Evolutionary conservation across 2,797 vertebrate genomes (phyloP).

Genomic region (Poeciliopsis gracilis): DNA sequence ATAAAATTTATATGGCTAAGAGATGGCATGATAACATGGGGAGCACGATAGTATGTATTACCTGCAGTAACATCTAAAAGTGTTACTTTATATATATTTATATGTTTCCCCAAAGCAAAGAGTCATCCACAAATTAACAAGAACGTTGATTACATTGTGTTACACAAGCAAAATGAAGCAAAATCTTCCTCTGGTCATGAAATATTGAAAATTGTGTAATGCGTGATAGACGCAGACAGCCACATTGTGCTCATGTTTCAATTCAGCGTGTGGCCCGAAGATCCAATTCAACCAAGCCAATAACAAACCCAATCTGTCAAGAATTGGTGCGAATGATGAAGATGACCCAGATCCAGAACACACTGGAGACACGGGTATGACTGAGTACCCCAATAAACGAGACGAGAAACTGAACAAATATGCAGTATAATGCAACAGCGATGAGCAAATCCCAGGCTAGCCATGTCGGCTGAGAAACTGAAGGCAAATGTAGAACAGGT

Average conservation of each 20-base stretch:
- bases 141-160: not conserved
- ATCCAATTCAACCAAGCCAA: constrained; percentile 37
- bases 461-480: not conserved
- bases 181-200: not conserved
- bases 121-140: not conserved
- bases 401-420: constrained; percentile 2
- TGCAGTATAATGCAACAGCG: not conserved
- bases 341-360: constrained; percentile 7
- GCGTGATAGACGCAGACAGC: not conserved
- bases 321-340: not conserved
- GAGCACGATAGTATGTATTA: not conserved
- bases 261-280: constrained; percentile 6
- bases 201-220: constrained; percentile 2
- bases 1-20: not conserved
- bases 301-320: constrained; percentile 19
- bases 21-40: not conserved
- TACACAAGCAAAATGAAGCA: not conserved
- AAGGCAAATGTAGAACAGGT: not conserved
- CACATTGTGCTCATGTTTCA: not conserved
- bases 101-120: not conserved
- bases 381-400: constrained; percentile 3
- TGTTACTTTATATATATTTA: not conserved
- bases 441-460: not conserved
- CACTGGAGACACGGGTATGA: not conserved
- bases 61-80: not conserved